Evolutionary conservation across 2,888 invertebrate genomes (phyloP).

Genomic region (Stenchaetothrips biformis): DNA sequence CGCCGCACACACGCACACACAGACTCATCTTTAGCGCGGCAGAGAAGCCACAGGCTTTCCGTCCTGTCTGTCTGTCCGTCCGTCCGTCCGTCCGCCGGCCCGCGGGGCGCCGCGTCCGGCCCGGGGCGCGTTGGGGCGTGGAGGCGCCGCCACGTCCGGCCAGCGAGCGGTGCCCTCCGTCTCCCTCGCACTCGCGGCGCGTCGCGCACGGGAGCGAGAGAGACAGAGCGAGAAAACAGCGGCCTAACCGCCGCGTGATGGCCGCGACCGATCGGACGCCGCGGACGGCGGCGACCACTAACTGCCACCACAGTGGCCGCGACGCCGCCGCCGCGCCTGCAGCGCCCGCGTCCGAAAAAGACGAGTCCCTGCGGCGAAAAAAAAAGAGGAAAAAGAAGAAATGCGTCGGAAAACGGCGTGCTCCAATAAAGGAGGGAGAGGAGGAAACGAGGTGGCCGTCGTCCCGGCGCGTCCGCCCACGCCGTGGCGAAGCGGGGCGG

Average conservation of each 20-base stretch:
- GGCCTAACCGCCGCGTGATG: not conserved
- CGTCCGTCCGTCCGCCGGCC: too few species aligned
- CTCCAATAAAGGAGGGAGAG: not conserved
- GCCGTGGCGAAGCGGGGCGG: not conserved
- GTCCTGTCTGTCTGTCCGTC: too few species aligned
- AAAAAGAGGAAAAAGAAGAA: not conserved
- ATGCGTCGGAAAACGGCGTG: not conserved
- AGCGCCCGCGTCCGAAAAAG: not conserved
- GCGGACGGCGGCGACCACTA: not conserved
- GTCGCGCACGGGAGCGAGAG: not conserved
- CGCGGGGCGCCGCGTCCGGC: too few species aligned
- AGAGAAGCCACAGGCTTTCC: too few species aligned
- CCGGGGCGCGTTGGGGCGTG: too few species aligned
- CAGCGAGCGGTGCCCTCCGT: not conserved
- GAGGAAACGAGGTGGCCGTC: constrained; percentile 12
- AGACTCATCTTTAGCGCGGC: too few species aligned
- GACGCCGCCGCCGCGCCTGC: not conserved
- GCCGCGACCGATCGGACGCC: not conserved
- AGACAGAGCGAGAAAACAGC: too few species aligned
- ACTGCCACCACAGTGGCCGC: not conserved
- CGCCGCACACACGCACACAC: too few species aligned
- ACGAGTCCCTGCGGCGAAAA: not conserved
- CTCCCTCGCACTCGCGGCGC: not conserved
- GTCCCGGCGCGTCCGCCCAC: not conserved
- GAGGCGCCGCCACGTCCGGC: too few species aligned